Conservation (phyloP, 2,888 invertebrate species). For the Athrips mouffetella region DNA sequence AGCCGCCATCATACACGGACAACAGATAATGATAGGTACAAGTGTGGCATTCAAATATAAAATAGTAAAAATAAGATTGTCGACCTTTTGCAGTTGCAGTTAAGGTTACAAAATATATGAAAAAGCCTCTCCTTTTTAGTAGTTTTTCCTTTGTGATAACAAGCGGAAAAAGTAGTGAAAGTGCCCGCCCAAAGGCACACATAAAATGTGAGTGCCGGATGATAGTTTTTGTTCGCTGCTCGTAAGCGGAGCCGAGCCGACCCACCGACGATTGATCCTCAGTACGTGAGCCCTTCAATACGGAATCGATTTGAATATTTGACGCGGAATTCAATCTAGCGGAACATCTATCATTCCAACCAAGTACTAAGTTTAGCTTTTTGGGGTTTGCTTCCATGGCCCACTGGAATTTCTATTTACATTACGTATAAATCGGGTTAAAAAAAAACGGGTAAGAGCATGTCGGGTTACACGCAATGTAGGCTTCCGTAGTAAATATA, state of each 20-base stretch:
- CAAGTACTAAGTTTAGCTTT: neutral
- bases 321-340: slow-evolving; percentile 1
- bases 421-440: too few species aligned
- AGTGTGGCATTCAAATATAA: too few species aligned
- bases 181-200: neutral
- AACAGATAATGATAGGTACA: too few species aligned
- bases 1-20: too few species aligned
- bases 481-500: too few species aligned
- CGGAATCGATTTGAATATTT: slow-evolving; percentile 9
- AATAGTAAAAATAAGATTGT: too few species aligned
- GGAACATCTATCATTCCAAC: neutral
- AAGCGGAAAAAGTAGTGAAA: neutral
- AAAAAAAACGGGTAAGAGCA: too few species aligned
- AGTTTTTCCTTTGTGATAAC: too few species aligned
- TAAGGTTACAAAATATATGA: neutral
- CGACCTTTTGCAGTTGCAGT: neutral
- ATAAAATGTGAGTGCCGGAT: neutral
- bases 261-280: slow-evolving; percentile 3
- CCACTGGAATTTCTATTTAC: too few species aligned
- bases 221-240: slow-evolving; percentile 5
- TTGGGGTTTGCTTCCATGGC: too few species aligned
- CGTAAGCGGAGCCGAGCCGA: neutral
- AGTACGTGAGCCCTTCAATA: neutral
- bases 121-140: neutral
- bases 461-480: too few species aligned